These are phyloP conservation scores for Clarias batrachus DNA, from an alignment of 2,113 vertebrate species.

Conservation along the genomic window DNA sequence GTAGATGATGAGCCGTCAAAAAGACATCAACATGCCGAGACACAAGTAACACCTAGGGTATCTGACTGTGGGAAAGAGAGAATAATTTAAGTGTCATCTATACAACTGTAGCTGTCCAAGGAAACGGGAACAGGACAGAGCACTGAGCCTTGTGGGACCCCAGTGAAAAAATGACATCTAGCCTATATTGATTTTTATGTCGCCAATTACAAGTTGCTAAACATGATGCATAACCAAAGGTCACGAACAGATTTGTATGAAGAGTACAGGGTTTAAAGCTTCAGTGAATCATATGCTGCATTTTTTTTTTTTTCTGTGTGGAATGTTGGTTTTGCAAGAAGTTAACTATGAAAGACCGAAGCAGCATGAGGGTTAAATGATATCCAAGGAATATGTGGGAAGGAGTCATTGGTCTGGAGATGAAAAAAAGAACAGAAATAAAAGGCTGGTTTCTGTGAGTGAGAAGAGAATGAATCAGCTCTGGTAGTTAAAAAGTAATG, in stretches of 20 bases:
- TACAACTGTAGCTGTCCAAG: neutral
- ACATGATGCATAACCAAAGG: neutral
- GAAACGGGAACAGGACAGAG: neutral
- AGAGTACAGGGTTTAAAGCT: neutral
- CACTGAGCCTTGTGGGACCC: neutral
- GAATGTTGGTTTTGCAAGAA: neutral
- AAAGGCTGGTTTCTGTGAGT: neutral
- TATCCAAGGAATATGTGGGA: neutral
- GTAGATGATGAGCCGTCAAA: neutral
- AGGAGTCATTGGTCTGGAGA: neutral
- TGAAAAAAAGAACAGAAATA: neutral
- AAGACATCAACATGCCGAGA: neutral
- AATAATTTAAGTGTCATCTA: neutral
- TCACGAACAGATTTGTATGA: neutral
- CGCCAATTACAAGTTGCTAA: neutral
- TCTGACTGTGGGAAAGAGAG: neutral
- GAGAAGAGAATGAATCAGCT: neutral
- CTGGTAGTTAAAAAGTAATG: neutral
- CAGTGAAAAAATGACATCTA: neutral
- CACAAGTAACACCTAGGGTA: neutral
- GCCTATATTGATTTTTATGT: neutral
- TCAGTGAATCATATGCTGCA: neutral
- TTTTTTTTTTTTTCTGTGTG: neutral
- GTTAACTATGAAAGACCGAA: neutral
- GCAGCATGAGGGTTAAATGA: neutral